Percentiles rank a stretch among this genome's conserved stretches.
Conservation (phyloP, 1,140 invertebrate genomes). For the Philaenus spumarius region DNA sequence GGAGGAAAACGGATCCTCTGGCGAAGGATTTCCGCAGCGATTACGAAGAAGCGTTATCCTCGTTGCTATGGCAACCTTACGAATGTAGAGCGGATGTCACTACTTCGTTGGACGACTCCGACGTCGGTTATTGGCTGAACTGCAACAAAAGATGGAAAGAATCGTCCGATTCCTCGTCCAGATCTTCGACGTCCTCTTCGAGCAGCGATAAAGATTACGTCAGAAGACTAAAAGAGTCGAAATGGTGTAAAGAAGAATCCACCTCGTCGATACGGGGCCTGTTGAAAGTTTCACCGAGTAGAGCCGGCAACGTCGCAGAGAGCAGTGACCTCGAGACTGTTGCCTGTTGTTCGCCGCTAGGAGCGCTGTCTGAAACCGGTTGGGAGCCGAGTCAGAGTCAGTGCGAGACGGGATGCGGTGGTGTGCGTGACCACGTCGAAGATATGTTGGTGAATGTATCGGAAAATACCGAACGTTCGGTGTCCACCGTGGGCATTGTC, state of each 20-base stretch:
- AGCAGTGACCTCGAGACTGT: conserved; percentile 20
- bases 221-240: neutral
- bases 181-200: conserved; percentile 16
- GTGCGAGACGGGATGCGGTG: conserved; percentile 6
- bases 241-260: neutral
- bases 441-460: conserved; percentile 9
- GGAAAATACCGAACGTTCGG: neutral
- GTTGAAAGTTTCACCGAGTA: neutral
- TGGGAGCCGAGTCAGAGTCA: neutral
- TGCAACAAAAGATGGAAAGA: neutral
- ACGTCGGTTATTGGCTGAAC: conserved; percentile 24
- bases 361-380: conserved; percentile 10
- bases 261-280: neutral
- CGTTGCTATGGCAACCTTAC: conserved; percentile 35
- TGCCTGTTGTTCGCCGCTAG: conserved; percentile 6
- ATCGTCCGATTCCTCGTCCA: conserved; percentile 10
- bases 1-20: conserved; percentile 13
- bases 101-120: conserved; percentile 22
- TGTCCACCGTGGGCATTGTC: neutral
- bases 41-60: conserved; percentile 32
- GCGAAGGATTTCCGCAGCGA: conserved; percentile 4
- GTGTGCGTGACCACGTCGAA: neutral
- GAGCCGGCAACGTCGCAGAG: conserved; percentile 7
- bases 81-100: conserved; percentile 25
- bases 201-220: neutral